Evolutionary conservation across 2,888 invertebrate species (phyloP).

Genomic region (Lutraria lutraria): DNA sequence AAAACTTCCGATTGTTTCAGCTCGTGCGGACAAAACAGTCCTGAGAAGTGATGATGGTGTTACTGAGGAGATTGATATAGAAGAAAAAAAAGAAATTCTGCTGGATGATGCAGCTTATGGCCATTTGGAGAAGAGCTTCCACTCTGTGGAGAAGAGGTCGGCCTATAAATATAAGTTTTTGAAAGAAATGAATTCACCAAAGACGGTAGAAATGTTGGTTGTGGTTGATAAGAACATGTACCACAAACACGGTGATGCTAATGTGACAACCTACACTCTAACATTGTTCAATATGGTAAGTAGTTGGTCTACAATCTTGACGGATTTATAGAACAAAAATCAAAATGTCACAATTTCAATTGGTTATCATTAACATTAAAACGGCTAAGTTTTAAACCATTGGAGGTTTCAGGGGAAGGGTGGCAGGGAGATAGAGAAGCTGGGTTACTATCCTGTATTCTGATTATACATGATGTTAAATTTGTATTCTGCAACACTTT

Average conservation of each 20-base stretch:
- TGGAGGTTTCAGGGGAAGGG: no score
- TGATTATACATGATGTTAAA: no score
- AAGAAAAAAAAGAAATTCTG: constrained; percentile 52
- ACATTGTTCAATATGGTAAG: constrained; percentile 83
- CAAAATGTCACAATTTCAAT: no score
- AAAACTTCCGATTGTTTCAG: constrained; percentile 39
- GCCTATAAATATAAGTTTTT: constrained; percentile 66
- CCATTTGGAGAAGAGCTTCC: constrained; percentile 52
- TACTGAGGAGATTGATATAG: constrained; percentile 52
- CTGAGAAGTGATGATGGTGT: constrained; percentile 42
- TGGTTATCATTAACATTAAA: no score
- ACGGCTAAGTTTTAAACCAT: no score
- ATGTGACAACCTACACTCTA: constrained; percentile 84
- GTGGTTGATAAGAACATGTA: constrained; percentile 84
- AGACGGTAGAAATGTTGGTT: constrained; percentile 83
- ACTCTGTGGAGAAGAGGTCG: constrained; percentile 60
- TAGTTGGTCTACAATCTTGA: neutral
- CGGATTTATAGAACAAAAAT: no score
- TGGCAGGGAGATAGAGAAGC: no score
- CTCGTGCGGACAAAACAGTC: constrained; percentile 45
- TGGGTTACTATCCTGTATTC: no score
- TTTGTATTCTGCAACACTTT: no score
- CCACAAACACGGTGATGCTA: constrained; percentile 82
- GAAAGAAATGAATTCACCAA: constrained; percentile 58
- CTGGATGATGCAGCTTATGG: constrained; percentile 39